phyloP scores from a whole-genome alignment of 2,113 vertebrate genomes.

The Trichechus manatus region DNA sequence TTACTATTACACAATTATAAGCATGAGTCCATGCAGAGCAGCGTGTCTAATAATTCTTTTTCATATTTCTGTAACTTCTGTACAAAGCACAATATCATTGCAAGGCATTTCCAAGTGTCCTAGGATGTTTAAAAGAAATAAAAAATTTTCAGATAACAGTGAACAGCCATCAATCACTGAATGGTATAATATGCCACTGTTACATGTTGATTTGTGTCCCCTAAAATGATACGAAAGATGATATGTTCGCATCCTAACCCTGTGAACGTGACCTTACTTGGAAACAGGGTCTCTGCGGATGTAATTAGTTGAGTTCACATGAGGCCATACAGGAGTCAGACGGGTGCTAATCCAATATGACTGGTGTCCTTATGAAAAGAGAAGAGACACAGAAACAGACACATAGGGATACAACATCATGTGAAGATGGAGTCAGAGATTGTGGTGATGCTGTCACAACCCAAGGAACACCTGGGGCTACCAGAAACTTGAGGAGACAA shows the following conservation, averaged over 20 bases:
- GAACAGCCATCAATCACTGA: not conserved
- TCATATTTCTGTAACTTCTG: not conserved
- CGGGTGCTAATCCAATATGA: not conserved
- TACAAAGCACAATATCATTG: not conserved
- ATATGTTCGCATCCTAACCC: not conserved
- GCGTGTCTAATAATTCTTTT: not conserved
- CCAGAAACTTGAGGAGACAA: not conserved
- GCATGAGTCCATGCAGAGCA: not conserved
- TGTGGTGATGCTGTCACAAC: not conserved
- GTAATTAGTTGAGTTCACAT: not conserved
- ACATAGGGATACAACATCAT: not conserved
- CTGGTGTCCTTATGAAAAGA: not conserved
- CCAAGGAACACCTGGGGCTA: not conserved
- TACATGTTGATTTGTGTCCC: not conserved
- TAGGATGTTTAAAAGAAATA: not conserved
- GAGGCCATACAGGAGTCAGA: not conserved
- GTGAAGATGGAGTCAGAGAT: not conserved
- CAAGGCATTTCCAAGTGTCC: not conserved
- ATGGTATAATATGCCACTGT: not conserved
- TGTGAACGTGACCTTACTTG: not conserved
- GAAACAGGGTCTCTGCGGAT: not conserved
- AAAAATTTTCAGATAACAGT: not conserved
- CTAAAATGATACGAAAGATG: not conserved
- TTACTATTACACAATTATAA: too few relatives aligned
- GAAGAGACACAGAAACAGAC: not conserved